Percentiles rank a stretch among this genome's conserved stretches.
Conservation (phyloP, 1,140 invertebrate species). For the Portunus trituberculatus region DNA sequence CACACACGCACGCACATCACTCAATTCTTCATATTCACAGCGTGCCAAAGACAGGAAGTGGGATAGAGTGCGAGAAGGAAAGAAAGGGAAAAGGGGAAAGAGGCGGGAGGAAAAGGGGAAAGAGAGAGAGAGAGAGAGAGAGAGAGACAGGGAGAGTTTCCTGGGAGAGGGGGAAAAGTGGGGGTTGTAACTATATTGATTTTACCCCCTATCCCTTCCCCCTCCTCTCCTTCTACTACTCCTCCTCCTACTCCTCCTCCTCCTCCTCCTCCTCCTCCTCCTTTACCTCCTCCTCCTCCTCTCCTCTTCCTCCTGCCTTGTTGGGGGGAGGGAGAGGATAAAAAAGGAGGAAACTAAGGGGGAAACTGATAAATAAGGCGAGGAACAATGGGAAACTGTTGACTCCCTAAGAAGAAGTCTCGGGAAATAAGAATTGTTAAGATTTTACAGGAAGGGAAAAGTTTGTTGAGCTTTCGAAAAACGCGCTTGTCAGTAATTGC, state of each 20-base stretch:
- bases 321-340: not conserved
- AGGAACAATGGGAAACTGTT: not conserved
- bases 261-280: not conserved
- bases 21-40: too few species aligned
- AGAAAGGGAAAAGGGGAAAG: not conserved
- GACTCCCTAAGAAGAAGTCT: not conserved
- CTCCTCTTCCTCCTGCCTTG: not conserved
- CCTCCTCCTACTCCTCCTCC: not conserved
- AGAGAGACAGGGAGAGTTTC: not conserved
- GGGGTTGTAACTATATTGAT: not conserved
- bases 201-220: not conserved
- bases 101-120: too few species aligned
- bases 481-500: constrained; percentile 2
- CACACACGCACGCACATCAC: not conserved
- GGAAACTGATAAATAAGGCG: constrained; percentile 2
- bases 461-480: not conserved
- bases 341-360: not conserved
- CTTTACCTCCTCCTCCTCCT: not conserved
- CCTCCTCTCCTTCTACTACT: not conserved
- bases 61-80: too few species aligned
- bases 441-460: not conserved
- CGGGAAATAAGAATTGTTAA: not conserved
- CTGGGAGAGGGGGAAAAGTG: not conserved
- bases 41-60: too few species aligned
- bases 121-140: too few species aligned